Conservation (phyloP, 2,888 invertebrate genomes). For the Siphlonurus alternatus region DNA sequence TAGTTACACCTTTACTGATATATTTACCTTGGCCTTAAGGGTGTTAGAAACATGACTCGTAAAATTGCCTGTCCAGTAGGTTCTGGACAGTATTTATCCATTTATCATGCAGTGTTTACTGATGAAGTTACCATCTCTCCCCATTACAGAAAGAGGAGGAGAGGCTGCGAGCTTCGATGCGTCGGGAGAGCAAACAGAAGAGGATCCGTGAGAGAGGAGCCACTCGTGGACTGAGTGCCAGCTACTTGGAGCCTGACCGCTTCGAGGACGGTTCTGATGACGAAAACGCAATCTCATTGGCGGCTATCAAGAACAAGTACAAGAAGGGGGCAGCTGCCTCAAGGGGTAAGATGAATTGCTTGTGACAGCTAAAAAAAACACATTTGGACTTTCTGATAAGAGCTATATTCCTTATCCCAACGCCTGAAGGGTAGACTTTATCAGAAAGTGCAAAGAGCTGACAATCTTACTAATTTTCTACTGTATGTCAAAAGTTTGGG, state of each 20-base stretch:
- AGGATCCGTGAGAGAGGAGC: conserved; percentile 33
- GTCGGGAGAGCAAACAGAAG: conserved; percentile 45
- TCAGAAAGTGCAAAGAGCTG: background rate
- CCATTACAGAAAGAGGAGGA: conserved; percentile 80
- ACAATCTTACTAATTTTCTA: too few species aligned
- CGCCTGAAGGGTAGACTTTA: background rate
- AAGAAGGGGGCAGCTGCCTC: conserved; percentile 44
- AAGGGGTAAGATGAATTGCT: too few species aligned
- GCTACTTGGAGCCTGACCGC: conserved; percentile 37
- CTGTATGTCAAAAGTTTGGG: too few species aligned
- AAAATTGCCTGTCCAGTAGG: too few species aligned
- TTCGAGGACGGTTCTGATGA: conserved; percentile 82
- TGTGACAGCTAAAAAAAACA: background rate
- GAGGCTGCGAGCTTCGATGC: conserved; percentile 73
- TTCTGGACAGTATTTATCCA: too few species aligned
- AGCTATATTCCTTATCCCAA: background rate
- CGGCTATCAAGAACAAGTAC: conserved; percentile 89
- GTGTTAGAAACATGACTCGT: too few species aligned
- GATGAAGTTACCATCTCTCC: background rate
- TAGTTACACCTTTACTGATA: too few species aligned
- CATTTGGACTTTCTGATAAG: too few species aligned
- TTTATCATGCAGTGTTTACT: background rate
- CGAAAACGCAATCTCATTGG: conserved; percentile 79
- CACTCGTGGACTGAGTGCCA: conserved; percentile 30
- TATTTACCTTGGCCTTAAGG: too few species aligned